Conservation (phyloP, 2,888 invertebrate genomes). For the Elmis aenea region DNA sequence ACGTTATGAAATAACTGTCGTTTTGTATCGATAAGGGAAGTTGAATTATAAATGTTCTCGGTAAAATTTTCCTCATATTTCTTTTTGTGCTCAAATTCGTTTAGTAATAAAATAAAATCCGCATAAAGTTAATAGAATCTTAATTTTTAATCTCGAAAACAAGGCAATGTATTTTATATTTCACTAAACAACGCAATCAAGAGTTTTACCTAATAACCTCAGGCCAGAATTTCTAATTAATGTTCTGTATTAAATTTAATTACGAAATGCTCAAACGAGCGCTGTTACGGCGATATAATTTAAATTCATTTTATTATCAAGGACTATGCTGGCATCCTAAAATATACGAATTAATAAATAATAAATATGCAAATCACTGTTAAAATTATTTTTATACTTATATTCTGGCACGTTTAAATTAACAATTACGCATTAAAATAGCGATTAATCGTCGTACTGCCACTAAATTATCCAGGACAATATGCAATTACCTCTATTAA, state of each 20-base stretch:
- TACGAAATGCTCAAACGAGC: constrained; percentile 30
- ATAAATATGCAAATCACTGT: no score
- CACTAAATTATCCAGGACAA: no score
- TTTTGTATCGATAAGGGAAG: constrained; percentile 26
- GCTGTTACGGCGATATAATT: constrained; percentile 19
- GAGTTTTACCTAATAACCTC: constrained; percentile 36
- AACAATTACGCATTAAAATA: no score
- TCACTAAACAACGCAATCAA: constrained; percentile 30
- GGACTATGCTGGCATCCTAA: no score
- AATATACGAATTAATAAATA: no score
- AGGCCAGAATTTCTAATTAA: constrained; percentile 36
- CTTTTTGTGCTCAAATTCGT: constrained; percentile 17
- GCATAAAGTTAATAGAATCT: constrained; percentile 35
- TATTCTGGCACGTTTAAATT: no score
- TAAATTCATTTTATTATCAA: constrained; percentile 18
- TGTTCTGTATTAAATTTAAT: constrained; percentile 38
- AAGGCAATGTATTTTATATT: constrained; percentile 33
- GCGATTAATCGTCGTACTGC: no score
- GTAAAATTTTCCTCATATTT: constrained; percentile 16
- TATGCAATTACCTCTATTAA: no score
- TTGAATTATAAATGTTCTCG: constrained; percentile 27
- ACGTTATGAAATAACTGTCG: constrained; percentile 30
- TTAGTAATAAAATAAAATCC: constrained; percentile 25
- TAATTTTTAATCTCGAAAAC: constrained; percentile 34
- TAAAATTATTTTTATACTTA: no score